These are phyloP conservation scores for Acestrorhynchus altus DNA, from an alignment of 2,797 vertebrate genomes.

Conservation along the genomic window DNA sequence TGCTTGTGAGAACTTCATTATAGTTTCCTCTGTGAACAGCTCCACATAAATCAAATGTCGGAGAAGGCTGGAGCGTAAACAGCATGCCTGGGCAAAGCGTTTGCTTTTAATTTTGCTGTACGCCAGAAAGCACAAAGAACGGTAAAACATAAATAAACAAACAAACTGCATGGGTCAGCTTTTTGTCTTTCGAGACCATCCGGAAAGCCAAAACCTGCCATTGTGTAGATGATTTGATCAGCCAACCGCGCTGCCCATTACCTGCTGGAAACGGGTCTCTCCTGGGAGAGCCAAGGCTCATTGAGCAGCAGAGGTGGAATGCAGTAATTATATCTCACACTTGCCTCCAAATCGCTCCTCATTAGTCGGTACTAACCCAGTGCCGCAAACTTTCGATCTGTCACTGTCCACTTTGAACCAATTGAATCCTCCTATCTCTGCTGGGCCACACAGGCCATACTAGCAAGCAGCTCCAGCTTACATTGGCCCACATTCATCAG, in stretches of 20 bases:
- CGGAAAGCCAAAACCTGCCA: conserved; percentile 70
- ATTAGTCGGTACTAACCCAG: conserved; percentile 73
- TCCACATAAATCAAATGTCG: conserved; percentile 74
- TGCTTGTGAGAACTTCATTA: conserved; percentile 71
- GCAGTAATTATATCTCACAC: conserved; percentile 81
- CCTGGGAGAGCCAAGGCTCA: conserved; percentile 77
- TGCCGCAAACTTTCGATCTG: conserved; percentile 66
- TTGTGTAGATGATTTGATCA: conserved; percentile 78
- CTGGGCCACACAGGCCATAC: conserved; percentile 52
- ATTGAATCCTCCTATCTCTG: conserved; percentile 44
- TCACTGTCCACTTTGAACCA: conserved; percentile 61
- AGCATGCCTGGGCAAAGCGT: conserved; percentile 57
- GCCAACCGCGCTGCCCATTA: conserved; percentile 74
- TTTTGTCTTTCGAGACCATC: conserved; percentile 76
- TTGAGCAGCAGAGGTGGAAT: conserved; percentile 80
- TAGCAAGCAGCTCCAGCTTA: conserved; percentile 67
- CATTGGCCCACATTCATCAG: conserved; percentile 40
- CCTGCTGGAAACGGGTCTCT: conserved; percentile 76
- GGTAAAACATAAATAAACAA: background rate
- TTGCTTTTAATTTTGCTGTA: conserved; percentile 66
- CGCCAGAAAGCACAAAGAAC: conserved; percentile 38
- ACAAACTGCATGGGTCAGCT: conserved; percentile 64
- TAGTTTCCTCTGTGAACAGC: conserved; percentile 62
- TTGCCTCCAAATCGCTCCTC: conserved; percentile 78
- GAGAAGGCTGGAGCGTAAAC: conserved; percentile 52